Evolutionary conservation across 53 echinoderm and acorn worm species (phyloP), one percentile per base, ranked within the genome.

Genomic region (Holothuria scabra): DNA sequence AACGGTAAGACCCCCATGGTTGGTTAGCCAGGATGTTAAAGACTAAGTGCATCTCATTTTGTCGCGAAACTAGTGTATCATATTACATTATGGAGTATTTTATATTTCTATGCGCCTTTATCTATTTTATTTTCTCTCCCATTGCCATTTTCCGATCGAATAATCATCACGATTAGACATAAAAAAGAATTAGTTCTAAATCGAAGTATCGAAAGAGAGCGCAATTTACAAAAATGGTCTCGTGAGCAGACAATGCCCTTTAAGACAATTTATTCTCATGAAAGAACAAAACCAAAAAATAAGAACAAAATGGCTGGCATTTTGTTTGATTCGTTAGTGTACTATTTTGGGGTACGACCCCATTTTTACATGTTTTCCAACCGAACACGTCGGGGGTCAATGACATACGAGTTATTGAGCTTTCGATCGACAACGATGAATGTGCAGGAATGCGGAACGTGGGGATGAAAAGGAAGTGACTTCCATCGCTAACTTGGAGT

Each of bases 341-440:
- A 72, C 72, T 72, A 72, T 72, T 44, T 72, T 46, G 48, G 72
- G 72, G 72, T 72, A 72, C 46, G 72, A 72, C 72, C 72, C 46
- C 22, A 72, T 72, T 72, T 48, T 46, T 23, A 10, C 48, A 33
- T 48, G 67, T 67, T 67, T 67, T 69, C 34, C 32, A 72, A 72
- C 46, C 72, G 72, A 46, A 25, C 44, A 72, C 48, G 72, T 72
- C 44, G 24, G 72, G 72, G 72, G 72, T 72, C 72, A 72, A 44
- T 72, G 72, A 72, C 72, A 72, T 72, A 72, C 9, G n/a, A 72
- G 72, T 72, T 72, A 72, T 72, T 72, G 72, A 72, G 72, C 72
- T 72, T 46, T 44, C 72, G 48, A 28, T 46, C 41, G 48, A 25
- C 21, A 44, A 72, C 46, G 72, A 44, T 48, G 21, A 72, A 72